Conservation (phyloP, 2,797 vertebrate species). For the Sebastes cheni region DNA sequence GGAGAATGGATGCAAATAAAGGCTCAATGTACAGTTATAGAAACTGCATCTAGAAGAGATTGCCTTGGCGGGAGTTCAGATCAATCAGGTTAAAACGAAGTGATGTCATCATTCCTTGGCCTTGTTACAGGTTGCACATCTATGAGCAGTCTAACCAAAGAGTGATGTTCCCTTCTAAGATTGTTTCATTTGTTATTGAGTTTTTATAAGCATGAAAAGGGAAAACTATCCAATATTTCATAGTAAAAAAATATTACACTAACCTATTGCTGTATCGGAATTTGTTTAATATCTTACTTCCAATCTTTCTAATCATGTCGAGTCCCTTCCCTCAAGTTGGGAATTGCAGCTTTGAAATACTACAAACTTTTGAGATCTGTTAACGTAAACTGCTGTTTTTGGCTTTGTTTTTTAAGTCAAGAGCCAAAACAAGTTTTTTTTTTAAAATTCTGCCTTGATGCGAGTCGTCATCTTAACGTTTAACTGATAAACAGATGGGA, state of each 20-base stretch:
- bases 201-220: neutral
- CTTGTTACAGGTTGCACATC: neutral
- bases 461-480: neutral
- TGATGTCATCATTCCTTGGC: neutral
- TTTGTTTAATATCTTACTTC: conserved; percentile 13
- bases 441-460: neutral
- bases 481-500: conserved; percentile 5
- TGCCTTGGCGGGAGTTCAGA: neutral
- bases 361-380: neutral
- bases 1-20: conserved; percentile 10
- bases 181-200: neutral
- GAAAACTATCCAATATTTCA: neutral
- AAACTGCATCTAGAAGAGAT: neutral
- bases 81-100: neutral
- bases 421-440: conserved; percentile 1
- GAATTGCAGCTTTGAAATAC: neutral
- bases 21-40: neutral
- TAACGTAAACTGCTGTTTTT: conserved; percentile 24
- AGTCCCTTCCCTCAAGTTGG: neutral
- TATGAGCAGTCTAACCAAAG: neutral
- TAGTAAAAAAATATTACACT: neutral
- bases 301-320: neutral
- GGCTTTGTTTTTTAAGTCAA: neutral
- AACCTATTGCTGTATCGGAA: conserved; percentile 4
- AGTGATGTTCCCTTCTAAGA: neutral